Percentiles rank a stretch among this genome's conserved stretches.
Conservation (phyloP, 2,888 invertebrate genomes). For the Pristionchus maxplancki region DNA sequence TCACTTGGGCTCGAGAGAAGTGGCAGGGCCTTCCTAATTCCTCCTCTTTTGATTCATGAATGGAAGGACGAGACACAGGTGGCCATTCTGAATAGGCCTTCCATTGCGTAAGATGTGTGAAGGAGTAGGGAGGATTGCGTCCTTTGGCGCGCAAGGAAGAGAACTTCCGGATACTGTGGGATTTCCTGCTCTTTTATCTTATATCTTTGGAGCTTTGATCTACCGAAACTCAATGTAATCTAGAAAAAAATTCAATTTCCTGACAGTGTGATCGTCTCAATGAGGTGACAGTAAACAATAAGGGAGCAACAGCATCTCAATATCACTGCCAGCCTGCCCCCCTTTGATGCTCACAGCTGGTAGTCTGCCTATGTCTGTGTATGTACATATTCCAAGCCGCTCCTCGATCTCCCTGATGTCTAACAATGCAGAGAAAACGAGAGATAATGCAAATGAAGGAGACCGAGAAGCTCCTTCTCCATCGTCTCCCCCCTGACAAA, state of each 20-base stretch:
- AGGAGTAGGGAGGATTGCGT: not conserved
- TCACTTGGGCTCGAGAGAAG: not conserved
- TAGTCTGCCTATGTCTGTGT: not conserved
- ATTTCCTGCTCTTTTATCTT: not conserved
- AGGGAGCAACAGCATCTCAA: not conserved
- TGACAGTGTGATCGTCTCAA: not conserved
- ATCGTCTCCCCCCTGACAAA: not conserved
- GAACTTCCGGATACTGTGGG: constrained; percentile 22
- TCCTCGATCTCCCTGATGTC: not conserved
- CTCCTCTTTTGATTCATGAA: not conserved
- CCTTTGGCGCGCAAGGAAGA: not conserved
- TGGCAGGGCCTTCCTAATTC: not conserved
- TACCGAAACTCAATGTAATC: too few relatives aligned
- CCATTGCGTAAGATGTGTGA: constrained; percentile 20
- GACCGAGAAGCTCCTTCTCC: not conserved
- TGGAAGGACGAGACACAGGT: not conserved
- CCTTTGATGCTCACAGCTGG: constrained; percentile 38
- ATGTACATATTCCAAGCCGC: too few relatives aligned
- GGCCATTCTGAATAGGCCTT: not conserved
- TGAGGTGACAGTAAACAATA: not conserved
- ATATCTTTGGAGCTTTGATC: too few relatives aligned
- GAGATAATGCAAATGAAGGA: not conserved
- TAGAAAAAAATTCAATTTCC: too few relatives aligned
- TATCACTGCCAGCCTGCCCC: not conserved
- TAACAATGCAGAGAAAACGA: not conserved